A percentile compares a stretch with the other conserved stretches of the same genome.
These are phyloP conservation scores for Grantiella picta DNA, from an alignment of 2,113 vertebrate species.

Conservation along the genomic window DNA sequence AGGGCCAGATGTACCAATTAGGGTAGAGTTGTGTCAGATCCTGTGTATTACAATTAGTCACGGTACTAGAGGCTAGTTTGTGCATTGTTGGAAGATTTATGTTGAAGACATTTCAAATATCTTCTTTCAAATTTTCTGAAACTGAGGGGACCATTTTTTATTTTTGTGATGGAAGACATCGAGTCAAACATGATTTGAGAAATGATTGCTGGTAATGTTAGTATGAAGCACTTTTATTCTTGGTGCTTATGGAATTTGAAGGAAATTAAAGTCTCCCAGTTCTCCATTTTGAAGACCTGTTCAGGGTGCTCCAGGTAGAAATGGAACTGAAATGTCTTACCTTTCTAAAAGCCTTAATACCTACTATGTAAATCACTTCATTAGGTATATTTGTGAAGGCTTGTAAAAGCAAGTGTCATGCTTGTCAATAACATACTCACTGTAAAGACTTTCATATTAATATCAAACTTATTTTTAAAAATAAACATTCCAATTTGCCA, in stretches of 20 bases:
- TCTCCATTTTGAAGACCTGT: neutral
- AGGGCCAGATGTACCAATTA: neutral
- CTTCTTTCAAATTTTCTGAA: neutral
- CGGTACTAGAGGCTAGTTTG: neutral
- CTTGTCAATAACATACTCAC: neutral
- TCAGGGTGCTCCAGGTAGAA: neutral
- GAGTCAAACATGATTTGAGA: neutral
- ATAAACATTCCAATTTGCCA: neutral
- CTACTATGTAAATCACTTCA: neutral
- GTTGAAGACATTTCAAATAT: neutral
- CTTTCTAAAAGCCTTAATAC: neutral
- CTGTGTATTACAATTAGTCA: neutral
- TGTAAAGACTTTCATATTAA: neutral
- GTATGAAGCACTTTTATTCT: neutral
- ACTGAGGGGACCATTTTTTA: neutral
- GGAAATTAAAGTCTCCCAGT: neutral
- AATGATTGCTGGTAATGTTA: neutral
- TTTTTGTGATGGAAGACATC: neutral
- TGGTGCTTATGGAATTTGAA: neutral
- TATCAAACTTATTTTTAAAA: neutral
- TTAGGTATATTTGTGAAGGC: neutral
- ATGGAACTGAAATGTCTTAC: neutral
- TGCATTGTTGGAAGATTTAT: neutral
- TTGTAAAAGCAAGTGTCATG: neutral
- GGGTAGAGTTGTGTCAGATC: conserved; percentile 17